Evolutionary conservation across 2,797 vertebrate genomes (phyloP), one percentile per base, ranked within the genome.

Genomic region (Microctenopoma lineatum): DNA sequence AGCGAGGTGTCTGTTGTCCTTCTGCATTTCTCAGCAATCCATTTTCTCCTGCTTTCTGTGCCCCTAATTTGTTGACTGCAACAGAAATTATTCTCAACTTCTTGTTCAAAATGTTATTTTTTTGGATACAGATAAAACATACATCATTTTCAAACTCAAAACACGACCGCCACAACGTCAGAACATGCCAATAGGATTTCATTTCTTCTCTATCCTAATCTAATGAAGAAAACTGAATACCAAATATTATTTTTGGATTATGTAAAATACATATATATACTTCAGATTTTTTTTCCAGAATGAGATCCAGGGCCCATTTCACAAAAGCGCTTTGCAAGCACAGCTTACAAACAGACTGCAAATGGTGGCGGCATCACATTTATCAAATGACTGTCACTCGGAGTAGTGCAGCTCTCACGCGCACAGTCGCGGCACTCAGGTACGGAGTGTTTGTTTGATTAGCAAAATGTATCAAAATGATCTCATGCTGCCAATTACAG

Each of bases 391-490:
- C 36, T 42, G 51, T 59, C 42, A 39, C 18, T 52, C 38, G 53
- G 48, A 46, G 67, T 55, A 57, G 25, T 16, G 13, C 54, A 15
- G 67, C 4, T 63, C 53, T 54, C n/a, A 18, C 32, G 32, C 12
- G 29, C 55, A 53, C 61, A 14, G 42, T 38, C 53, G 25, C 5
- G 1, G 42, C 36, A 48, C 12, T 5, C 50, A 45, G 41, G 51
- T 36, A 10, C 1, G 1, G 58, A 38, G 39, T 52, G 21, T 71
- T 77, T 63, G 62, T 72, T 66, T 66, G 48, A 55, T 69, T 51
- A 45, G 56, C 53, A 56, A 68, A 63, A 84, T 55, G 57, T 58
- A 50, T 67, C 52, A 66, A 55, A 74, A 74, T 75, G 8, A 76
- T 77, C 56, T 74, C 29, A 45, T 59, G 60, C 55, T 54, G 42